Conservation (phyloP, 2,888 invertebrate genomes). For the Salpingus planirostris region DNA sequence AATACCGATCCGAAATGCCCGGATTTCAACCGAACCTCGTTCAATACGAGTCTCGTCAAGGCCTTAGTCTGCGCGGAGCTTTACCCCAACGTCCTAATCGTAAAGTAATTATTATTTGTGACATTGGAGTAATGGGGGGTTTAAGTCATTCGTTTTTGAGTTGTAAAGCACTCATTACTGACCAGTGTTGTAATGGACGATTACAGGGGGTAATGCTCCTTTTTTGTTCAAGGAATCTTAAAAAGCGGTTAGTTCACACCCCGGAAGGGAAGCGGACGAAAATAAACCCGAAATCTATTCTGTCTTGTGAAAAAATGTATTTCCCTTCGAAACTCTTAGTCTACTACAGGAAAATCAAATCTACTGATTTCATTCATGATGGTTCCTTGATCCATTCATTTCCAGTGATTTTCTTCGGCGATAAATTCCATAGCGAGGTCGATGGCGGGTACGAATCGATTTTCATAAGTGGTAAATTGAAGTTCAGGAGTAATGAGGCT, state of each 20-base stretch:
- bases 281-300: slow-evolving; percentile 76
- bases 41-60: slow-evolving; percentile 68
- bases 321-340: slow-evolving; percentile 67
- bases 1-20: slow-evolving; percentile 46
- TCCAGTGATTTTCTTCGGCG: slow-evolving; percentile 80
- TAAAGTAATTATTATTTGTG: background rate
- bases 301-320: no score
- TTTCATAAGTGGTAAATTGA: slow-evolving; percentile 24
- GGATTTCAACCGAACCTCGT: slow-evolving; percentile 63
- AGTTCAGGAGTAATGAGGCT: slow-evolving; percentile 39
- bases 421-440: slow-evolving; percentile 44
- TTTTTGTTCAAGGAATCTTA: no score
- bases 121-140: no score
- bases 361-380: slow-evolving; percentile 61
- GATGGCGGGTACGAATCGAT: slow-evolving; percentile 36
- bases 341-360: slow-evolving; percentile 66
- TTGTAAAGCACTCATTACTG: no score
- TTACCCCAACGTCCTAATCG: slow-evolving; percentile 71
- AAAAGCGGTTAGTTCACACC: no score
- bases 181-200: no score
- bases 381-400: slow-evolving; percentile 73
- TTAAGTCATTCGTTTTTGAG: no score
- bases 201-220: no score
- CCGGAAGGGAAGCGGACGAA: background rate
- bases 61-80: slow-evolving; percentile 80